Evolutionary conservation across 2,113 vertebrate species (phyloP), one percentile per base, ranked within the genome.

Genomic region (Hystrix brachyura): DNA sequence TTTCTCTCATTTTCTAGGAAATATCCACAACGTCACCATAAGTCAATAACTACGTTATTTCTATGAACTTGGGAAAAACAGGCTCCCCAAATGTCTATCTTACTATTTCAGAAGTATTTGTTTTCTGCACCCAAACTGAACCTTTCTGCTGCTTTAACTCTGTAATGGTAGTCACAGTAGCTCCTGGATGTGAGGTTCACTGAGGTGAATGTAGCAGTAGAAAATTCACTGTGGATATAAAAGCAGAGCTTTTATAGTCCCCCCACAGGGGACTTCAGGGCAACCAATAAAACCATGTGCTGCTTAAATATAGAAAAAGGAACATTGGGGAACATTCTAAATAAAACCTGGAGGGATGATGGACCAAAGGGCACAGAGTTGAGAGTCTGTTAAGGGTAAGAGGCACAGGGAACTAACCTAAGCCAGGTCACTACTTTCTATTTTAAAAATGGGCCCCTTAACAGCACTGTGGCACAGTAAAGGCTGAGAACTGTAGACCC

Each of bases 1-100:
- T 90, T n/a, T 69, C 62, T 72, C 5, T 91, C 14, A 34, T 94
- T 87, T 87, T 95, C 88, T 48, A 84, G 21, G 76, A 92, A 89
- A 65, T 59, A 67, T 82, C 57, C 23, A 71, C 19, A 32, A 7
- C 65, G 59, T 90, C 27, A 15, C 32, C 60, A 60, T 15, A 67
- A 74, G n/a, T 89, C 8, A 9, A 10, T 90, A 38, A 60, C 27
- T 51, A 83, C 57, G 60, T 71, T 55, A 48, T 62, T 60, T 95
- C 79, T 93, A n/a, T 88, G 59, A 93, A 51, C 80, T 86, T 10
- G 29, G 15, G 11, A 29, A 1, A 87, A 82, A 89, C n/a, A 86
- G 86, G 60, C 27, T 72, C 55, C 25, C 84, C 29, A 89, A 25
- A 76, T 59, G 53, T 79, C 51, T 80, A 17, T 90, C 71, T 96